Percentiles rank a stretch among this genome's conserved stretches.
phyloP scores from a whole-genome alignment of 2,888 invertebrate species.

The Scaeva pyrastri region DNA sequence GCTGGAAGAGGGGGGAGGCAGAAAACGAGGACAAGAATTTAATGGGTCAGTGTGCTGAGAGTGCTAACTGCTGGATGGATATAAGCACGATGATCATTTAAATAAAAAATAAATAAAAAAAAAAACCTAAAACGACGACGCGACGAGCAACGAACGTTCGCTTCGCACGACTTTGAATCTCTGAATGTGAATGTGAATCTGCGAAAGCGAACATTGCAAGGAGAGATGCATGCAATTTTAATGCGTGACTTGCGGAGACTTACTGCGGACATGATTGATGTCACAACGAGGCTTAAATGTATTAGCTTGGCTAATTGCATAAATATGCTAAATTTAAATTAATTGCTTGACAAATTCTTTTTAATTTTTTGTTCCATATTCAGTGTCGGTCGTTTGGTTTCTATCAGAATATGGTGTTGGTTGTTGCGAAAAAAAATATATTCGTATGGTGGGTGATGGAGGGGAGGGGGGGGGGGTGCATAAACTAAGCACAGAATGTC shows the following conservation, averaged over 20 bases:
- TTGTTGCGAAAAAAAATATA: too few relatives aligned
- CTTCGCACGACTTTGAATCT: slow-evolving; percentile 24
- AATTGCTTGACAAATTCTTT: slow-evolving; percentile 72
- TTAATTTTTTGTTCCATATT: slow-evolving; percentile 10
- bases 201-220: not conserved
- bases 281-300: slow-evolving; percentile 65
- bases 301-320: slow-evolving; percentile 73
- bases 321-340: slow-evolving; percentile 73
- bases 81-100: slow-evolving; percentile 37
- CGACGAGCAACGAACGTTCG: not conserved
- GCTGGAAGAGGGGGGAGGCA: slow-evolving; percentile 10
- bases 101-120: not conserved
- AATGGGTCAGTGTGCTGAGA: slow-evolving; percentile 45
- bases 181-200: slow-evolving; percentile 1
- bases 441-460: too few relatives aligned
- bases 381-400: not conserved
- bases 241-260: slow-evolving; percentile 69
- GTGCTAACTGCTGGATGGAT: slow-evolving; percentile 28
- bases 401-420: not conserved
- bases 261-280: slow-evolving; percentile 66
- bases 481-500: not conserved
- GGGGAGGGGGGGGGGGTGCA: too few relatives aligned
- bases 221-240: slow-evolving; percentile 56
- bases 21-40: slow-evolving; percentile 40
- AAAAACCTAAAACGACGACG: not conserved